A percentile compares a stretch with the other conserved stretches of the same genome.
Conservation (phyloP, 2,797 vertebrate species). For the Babyrousa celebensis region DNA sequence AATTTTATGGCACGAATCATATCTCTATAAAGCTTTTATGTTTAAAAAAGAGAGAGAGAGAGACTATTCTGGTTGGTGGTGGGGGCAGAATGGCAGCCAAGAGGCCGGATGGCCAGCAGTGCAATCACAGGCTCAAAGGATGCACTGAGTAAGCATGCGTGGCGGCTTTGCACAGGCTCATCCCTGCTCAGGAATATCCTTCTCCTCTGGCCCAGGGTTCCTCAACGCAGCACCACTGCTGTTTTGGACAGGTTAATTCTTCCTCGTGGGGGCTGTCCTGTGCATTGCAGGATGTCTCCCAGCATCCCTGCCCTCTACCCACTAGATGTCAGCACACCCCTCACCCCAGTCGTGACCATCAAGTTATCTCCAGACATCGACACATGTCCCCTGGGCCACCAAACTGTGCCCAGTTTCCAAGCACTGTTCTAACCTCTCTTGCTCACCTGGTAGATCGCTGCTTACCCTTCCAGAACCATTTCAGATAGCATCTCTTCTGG, state of each 20-base stretch:
- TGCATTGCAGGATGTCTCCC: background rate
- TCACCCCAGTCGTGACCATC: background rate
- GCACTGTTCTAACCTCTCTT: background rate
- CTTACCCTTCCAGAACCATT: background rate
- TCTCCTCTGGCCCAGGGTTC: background rate
- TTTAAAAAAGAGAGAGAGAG: background rate
- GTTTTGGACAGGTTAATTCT: background rate
- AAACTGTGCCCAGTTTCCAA: background rate
- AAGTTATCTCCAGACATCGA: background rate
- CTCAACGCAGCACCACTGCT: background rate
- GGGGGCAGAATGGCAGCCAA: background rate
- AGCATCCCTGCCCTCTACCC: background rate
- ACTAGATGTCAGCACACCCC: background rate
- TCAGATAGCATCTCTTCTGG: background rate
- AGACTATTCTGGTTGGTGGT: background rate
- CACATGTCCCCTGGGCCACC: background rate
- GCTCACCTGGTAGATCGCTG: background rate
- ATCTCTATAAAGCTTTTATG: background rate
- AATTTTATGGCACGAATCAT: background rate
- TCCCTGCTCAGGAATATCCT: background rate
- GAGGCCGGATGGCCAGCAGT: background rate
- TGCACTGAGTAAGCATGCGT: rapidly evolving
- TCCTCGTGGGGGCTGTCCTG: background rate
- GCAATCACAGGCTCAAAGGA: background rate
- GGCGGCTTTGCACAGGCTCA: rapidly evolving